Base-by-base conservation (phyloP, 2,113 vertebrate genomes). In the Pseudorhombus dupliciocellatus region DNA sequence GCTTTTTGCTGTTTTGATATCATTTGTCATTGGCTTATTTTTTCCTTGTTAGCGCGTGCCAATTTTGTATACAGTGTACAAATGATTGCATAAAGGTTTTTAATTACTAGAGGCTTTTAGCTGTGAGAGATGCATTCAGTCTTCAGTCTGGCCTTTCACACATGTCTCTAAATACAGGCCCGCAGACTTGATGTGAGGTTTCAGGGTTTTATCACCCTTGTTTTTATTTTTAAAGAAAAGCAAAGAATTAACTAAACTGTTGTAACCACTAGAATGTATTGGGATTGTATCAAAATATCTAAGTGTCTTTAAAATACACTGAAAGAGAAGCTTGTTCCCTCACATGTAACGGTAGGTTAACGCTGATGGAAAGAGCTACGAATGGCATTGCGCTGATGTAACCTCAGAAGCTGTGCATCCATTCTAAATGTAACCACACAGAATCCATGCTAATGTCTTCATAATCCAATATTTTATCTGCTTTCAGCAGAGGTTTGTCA, bases 231-330 rank as follows among this genome's bases (percentile, higher is more conserved):
- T 57, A 7, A 50, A 50, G 42, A 46, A 46, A 46, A 88, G 91
- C 64, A 77, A 64, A 70, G 69, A 83, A 81, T 83, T 88, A 78
- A 78, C 79, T 87, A 77, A 87, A 88, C 69, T 80, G 89, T 84
- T 80, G 83, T 95, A 96, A 95, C 92, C 93, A 91, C 93, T 94
- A 94, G 93, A 94, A 95, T 94, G 93, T 95, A 94, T 90, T 93
- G 84, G 81, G 84, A 91, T 92, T 79, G 84, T 91, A 90, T 93
- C 52, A 70, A 89, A 80, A 63, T 82, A 73, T 84, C 66, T 65
- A 80, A 83, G 87, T 93, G 92, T 95, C 90, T 94, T 93, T 74
- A 89, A 77, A 75, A 74, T 54, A 77, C 60, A 86, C 44, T 81
- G 88, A 95, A 93, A 30, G 56, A 91, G 74, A 89, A 85, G 48